These are phyloP conservation scores for Neoarius graeffei DNA, from an alignment of 2,113 vertebrate species.

Conservation along the genomic window DNA sequence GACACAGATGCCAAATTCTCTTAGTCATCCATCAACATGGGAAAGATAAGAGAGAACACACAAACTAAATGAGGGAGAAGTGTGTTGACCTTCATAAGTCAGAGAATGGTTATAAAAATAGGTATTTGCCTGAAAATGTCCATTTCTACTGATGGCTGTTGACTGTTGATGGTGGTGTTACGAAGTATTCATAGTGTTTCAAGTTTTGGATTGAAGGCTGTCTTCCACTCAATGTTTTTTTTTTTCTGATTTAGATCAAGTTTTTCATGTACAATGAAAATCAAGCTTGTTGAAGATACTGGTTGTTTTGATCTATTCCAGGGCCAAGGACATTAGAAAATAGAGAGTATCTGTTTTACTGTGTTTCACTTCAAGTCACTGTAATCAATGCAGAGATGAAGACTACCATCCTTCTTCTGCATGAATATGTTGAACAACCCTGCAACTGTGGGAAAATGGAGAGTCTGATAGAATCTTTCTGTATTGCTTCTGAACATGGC, in stretches of 20 bases:
- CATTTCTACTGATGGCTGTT: no score
- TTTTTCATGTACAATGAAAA: neutral
- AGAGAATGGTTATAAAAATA: no score
- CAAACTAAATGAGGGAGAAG: no score
- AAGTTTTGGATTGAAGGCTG: neutral
- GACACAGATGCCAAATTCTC: no score
- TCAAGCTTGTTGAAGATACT: neutral
- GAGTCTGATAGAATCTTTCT: neutral
- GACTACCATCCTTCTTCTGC: neutral
- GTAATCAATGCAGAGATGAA: neutral
- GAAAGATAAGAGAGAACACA: no score
- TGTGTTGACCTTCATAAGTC: no score
- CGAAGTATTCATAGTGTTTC: neutral
- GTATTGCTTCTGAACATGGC: neutral
- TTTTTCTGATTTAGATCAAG: neutral
- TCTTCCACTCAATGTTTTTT: neutral
- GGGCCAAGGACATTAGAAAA: neutral
- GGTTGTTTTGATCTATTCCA: neutral
- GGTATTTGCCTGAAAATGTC: no score
- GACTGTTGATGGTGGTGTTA: no score
- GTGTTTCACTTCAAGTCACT: neutral
- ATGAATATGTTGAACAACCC: neutral
- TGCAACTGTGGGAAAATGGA: neutral
- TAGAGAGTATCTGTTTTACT: neutral
- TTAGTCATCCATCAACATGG: no score